Evolutionary conservation across 2,888 invertebrate species (phyloP), one percentile per base, ranked within the genome.

Genomic region (Phaonia tiefii): DNA sequence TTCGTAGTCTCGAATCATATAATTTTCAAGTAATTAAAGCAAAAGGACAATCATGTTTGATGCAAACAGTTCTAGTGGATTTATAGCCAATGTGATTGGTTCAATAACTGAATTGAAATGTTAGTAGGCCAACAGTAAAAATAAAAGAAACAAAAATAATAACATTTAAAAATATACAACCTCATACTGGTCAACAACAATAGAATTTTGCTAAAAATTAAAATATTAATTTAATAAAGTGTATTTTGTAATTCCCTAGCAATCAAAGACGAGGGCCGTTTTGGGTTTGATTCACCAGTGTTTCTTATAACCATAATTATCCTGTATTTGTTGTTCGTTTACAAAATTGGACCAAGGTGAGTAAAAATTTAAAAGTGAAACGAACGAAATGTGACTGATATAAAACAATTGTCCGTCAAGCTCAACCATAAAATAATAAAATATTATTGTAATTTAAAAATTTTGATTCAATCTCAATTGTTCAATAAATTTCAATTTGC

Each of bases 291-390:
- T 0, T 51, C 84, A 39, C 85, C 87, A 3, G 69, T 77, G 71
- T 86, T 88, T 78, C 83, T 88, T 81, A 1, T 86, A 2, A 1
- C 54, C 20, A 72, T 85, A 1, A 63, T 89, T 58, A 65, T 44
- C 0, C 0, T 82, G n/a, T 90, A 90, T 84, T 83, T 89, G 65
- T 13, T 85, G 20, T 37, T 86, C 10, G 83, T 89, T 8, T 83
- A 82, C 4, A 49, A 83, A 73, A 76, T 83, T 60, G 83, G 80
- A 56, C 86, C 86, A 0, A 82, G 79, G 86, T 86, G 73, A 84
- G 84, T 42, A n/a, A 31, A 56, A 22, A n/a, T n/a, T n/a, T n/a
- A 17, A 25, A 22, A 25, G 31, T 3, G 31, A 31, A 31, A n/a
- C n/a, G n/a, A n/a, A n/a, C n/a, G n/a, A n/a, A n/a, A n/a, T n/a